Base-by-base conservation (phyloP, 2,113 vertebrate genomes). In the Istiophorus platypterus region DNA sequence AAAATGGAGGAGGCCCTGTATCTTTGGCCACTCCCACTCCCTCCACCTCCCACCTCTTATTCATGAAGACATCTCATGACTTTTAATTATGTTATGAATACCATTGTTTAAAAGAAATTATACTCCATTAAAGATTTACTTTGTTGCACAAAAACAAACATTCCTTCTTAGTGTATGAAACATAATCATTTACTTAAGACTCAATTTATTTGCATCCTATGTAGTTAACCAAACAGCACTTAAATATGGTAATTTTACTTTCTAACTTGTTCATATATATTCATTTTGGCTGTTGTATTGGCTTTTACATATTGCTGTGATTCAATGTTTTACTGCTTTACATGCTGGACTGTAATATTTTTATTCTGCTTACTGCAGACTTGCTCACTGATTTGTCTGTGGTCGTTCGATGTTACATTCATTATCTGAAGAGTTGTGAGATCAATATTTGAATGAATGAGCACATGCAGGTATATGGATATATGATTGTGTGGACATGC, bases 1-100 rank as follows among this genome's bases (percentile, higher is more conserved):
- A 83, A 87, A 86, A 87, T 88, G 85, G 87, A 90, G 87, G 85
- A 37, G 87, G 85, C 69, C 72, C 73, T 49, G 59, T 45, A 59
- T 66, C 52, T 68, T 5, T 80, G 72, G 84, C 83, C 86, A 71
- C 90, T 81, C 88, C 84, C 80, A 84, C 87, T 66, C 47, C 52
- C 79, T 52, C 69, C n/a, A 45, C 39, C 73, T 49, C 69, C 82
- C 75, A 70, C 76, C 81, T 76, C 85, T 57, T 77, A 69, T 85
- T 91, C 70, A 82, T 84, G 57, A 86, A 45, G 24, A 27, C 54
- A 17, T 64, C 34, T 51, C 42, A 70, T 70, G 39, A 73, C 54
- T 56, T 39, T 29, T 17, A 12, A 66, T 69, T 17, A 47, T 22
- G 15, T 29, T 45, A 47, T 26, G 22, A 27, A 74, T 34, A 51